These are phyloP conservation scores for Sardinella longiceps DNA, from an alignment of 2,797 vertebrate species.

Conservation along the genomic window DNA sequence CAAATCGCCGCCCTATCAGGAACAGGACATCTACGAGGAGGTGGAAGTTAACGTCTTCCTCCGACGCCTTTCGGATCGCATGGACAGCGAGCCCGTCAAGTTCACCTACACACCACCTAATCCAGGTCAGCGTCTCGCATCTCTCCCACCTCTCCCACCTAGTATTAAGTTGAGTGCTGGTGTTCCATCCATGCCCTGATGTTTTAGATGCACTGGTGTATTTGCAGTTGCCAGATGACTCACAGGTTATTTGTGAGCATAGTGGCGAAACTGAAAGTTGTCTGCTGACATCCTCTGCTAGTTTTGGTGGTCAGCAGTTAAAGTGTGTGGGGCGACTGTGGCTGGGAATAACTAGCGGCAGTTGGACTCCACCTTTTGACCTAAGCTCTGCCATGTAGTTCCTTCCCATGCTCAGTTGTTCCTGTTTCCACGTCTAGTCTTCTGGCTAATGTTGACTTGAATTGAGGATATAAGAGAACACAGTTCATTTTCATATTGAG, in stretches of 20 bases:
- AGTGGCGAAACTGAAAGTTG: not conserved
- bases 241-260: not conserved
- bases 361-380: not conserved
- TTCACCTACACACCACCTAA: constrained; percentile 86
- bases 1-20: constrained; percentile 86
- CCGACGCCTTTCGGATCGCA: constrained; percentile 86
- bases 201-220: not conserved
- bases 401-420: not conserved
- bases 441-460: not conserved
- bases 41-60: constrained; percentile 81
- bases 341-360: not conserved
- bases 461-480: not conserved
- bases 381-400: not conserved
- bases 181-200: not conserved
- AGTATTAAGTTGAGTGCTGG: not conserved
- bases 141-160: not conserved
- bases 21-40: constrained; percentile 81
- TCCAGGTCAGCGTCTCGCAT: constrained; percentile 66
- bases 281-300: not conserved
- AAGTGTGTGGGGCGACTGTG: not conserved
- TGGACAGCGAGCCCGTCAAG: constrained; percentile 83
- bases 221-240: not conserved
- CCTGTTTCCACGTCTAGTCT: not conserved
- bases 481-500: not conserved
- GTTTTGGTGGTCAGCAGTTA: constrained; percentile 1